Evolutionary conservation across 2,888 invertebrate species (phyloP).

Genomic region (Biston betularia): DNA sequence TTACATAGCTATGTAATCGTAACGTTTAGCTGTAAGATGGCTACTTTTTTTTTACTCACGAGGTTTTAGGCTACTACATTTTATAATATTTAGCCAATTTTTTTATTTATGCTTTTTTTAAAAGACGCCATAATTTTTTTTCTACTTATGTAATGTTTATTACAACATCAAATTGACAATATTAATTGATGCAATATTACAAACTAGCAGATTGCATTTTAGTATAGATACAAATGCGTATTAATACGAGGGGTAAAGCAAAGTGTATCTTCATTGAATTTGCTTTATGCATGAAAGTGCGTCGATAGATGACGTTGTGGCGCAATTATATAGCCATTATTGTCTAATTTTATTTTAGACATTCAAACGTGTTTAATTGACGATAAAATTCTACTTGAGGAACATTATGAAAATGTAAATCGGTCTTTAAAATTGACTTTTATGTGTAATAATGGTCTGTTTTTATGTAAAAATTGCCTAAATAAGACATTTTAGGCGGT

Average conservation of each 20-base stretch:
- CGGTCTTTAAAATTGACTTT: constrained; percentile 32
- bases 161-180: constrained; percentile 70
- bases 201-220: constrained; percentile 25
- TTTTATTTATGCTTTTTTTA: background rate
- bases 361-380: constrained; percentile 32
- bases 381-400: constrained; percentile 30
- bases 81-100: background rate
- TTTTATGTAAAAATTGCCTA: constrained; percentile 13
- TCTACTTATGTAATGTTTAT: constrained; percentile 30
- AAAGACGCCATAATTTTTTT: constrained; percentile 3
- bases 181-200: constrained; percentile 69
- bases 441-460: constrained; percentile 23
- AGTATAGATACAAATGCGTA: constrained; percentile 26
- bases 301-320: constrained; percentile 7
- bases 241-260: constrained; percentile 25
- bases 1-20: background rate
- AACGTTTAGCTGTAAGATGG: background rate
- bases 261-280: constrained; percentile 2
- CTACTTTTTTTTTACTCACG: background rate
- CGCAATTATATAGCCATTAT: constrained; percentile 22
- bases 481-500: constrained; percentile 7
- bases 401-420: constrained; percentile 31
- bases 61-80: constrained; percentile 1
- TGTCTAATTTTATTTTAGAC: constrained; percentile 31
- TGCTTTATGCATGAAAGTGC: constrained; percentile 11